Base-by-base conservation (phyloP, 2,888 invertebrate species). In the Trypoxylon attenuatum region DNA sequence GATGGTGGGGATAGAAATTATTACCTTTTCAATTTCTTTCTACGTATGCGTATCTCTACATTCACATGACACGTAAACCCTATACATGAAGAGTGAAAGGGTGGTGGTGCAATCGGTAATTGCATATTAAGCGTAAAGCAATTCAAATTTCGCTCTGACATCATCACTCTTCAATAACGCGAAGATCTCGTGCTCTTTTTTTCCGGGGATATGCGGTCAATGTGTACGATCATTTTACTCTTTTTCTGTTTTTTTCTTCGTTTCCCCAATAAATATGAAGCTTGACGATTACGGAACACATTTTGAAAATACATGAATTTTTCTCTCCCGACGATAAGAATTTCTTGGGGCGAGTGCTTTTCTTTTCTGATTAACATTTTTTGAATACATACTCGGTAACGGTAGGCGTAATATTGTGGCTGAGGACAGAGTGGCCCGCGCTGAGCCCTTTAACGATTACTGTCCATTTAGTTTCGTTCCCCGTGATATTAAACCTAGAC, bases 371-470 rank as follows among this genome's bases (percentile, higher is more conserved):
- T 13, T 33, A 33, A 3, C 10, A 33, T 46, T 15, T 46, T 21
- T 10, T 15, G 2, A 22, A 57, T 65, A 82, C 85, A 85, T 78
- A 91, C 91, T 88, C 82, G 42, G 89, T 84, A 69, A 85, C 83
- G 18, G 81, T 69, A 0, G 91, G 90, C 0, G 90, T 89, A 21
- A 90, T 88, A 76, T 91, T 91, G 47, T 91, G 90, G 0, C 89
- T 90, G 46, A 94, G 88, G 59, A 91, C 90, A 0, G 92, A 90
- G 79, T 92, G 91, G 41, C 94, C 94, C 0, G 94, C 92, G 19
- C 88, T 90, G 27, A 89, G 88, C 13, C 92, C 94, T 50, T 89
- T 88, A 33, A 94, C 87, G 10, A 88, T 87, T 68, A 90, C 88
- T 0, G 86, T 80, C 71, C 87, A 86, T 0, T 84, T 77, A 10